Evolutionary conservation across 2,888 invertebrate species (phyloP).

Genomic region (Cantharis rufa): DNA sequence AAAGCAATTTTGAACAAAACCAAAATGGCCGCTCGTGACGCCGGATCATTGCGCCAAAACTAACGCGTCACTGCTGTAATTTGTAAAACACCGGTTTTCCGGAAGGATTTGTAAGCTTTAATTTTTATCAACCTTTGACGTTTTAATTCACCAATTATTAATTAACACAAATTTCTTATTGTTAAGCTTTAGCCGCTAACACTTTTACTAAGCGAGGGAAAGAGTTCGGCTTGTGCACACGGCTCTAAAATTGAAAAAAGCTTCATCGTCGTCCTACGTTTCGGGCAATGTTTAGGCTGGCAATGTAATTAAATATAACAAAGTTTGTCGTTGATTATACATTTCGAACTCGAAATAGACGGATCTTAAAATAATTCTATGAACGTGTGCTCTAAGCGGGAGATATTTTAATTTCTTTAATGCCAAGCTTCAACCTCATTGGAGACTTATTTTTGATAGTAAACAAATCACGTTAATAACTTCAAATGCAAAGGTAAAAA

Average conservation of each 20-base stretch:
- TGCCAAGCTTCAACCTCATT: slow-evolving; percentile 8
- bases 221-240: slow-evolving; percentile 38
- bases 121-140: neutral
- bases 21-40: neutral
- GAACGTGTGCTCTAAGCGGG: slow-evolving; percentile 25
- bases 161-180: neutral
- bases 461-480: slow-evolving; percentile 12
- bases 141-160: neutral
- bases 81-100: neutral
- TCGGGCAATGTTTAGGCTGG: slow-evolving; percentile 13
- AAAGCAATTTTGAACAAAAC: neutral
- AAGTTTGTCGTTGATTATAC: slow-evolving; percentile 12
- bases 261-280: slow-evolving; percentile 28
- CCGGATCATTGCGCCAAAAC: neutral
- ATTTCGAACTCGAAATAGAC: slow-evolving; percentile 38
- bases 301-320: neutral
- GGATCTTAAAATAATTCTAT: slow-evolving; percentile 45
- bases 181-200: slow-evolving; percentile 36
- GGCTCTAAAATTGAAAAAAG: slow-evolving; percentile 31
- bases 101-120: neutral
- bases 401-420: slow-evolving; percentile 26
- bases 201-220: slow-evolving; percentile 34
- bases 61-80: neutral
- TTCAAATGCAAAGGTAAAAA: neutral
- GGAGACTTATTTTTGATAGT: slow-evolving; percentile 21